These are phyloP conservation scores for Myzus persicae DNA, from an alignment of 1,140 invertebrate genomes.

Conservation along the genomic window DNA sequence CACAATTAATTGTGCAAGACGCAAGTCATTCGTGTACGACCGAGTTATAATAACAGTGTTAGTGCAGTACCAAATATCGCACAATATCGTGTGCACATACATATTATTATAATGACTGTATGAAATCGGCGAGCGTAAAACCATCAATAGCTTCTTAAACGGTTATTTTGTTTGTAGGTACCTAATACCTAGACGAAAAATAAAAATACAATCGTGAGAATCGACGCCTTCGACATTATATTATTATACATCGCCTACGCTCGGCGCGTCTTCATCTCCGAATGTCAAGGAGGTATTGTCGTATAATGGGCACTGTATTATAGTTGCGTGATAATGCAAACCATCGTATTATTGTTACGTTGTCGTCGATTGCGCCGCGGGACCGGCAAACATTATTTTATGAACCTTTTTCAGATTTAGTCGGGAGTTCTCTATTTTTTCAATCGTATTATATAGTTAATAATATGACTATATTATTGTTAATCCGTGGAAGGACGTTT, in stretches of 20 bases:
- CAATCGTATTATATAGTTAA: neutral
- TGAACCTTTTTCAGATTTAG: neutral
- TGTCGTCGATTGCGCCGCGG: neutral
- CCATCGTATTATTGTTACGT: neutral
- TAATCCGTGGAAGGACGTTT: neutral
- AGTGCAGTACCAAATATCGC: neutral
- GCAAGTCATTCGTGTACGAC: neutral
- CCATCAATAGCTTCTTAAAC: slow-evolving; percentile 21
- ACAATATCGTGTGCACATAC: neutral
- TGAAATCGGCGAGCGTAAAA: neutral
- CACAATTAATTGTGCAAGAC: neutral
- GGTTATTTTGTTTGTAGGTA: neutral
- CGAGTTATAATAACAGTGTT: neutral
- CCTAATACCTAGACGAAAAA: neutral
- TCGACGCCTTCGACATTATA: neutral
- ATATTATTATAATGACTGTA: neutral
- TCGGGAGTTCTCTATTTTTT: neutral
- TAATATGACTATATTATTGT: neutral
- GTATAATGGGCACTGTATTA: neutral
- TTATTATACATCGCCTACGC: neutral
- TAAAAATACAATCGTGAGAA: slow-evolving; percentile 31
- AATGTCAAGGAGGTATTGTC: slow-evolving; percentile 34
- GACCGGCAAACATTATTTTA: neutral
- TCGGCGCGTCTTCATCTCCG: neutral
- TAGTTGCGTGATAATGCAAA: neutral